A percentile compares a stretch with the other conserved stretches of the same genome.
phyloP scores from a whole-genome alignment of 2,888 invertebrate genomes.

The Melolontha melolontha region DNA sequence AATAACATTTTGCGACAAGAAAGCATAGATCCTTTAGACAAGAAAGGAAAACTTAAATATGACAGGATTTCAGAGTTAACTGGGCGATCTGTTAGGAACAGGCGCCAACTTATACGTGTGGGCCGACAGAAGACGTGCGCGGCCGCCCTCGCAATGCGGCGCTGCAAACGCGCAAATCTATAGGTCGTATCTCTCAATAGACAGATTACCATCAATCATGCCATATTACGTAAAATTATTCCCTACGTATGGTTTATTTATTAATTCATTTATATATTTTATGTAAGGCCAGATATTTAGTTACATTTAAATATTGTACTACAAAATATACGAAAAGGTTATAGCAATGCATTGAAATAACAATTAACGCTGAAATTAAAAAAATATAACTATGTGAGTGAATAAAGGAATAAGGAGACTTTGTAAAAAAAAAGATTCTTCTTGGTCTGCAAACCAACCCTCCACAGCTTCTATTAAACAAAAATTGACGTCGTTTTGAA shows the following conservation, averaged over 20 bases:
- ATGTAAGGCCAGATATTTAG: no score
- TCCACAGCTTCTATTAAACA: no score
- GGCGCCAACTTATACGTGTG: conserved; percentile 50
- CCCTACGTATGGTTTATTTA: conserved; percentile 20
- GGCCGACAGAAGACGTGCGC: conserved; percentile 48
- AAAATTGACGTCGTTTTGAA: no score
- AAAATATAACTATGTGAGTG: no score
- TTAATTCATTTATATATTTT: conserved; percentile 6
- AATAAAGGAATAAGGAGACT: no score
- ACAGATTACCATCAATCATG: conserved; percentile 38
- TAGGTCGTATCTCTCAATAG: conserved; percentile 43
- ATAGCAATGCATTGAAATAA: no score
- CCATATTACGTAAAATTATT: conserved; percentile 32
- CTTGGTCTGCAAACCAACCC: no score
- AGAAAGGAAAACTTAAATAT: conserved; percentile 30
- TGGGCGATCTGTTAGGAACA: conserved; percentile 45
- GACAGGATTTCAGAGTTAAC: conserved; percentile 43
- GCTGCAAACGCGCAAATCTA: conserved; percentile 50
- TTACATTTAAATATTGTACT: no score
- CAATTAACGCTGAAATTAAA: no score
- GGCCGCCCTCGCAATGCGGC: conserved; percentile 49
- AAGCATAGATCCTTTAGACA: conserved; percentile 20
- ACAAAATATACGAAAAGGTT: no score
- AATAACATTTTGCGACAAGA: conserved; percentile 29
- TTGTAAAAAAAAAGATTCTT: no score